Percentiles rank a stretch among this genome's conserved stretches.
Conservation (phyloP, 2,797 vertebrate species). For the Gila robusta region DNA sequence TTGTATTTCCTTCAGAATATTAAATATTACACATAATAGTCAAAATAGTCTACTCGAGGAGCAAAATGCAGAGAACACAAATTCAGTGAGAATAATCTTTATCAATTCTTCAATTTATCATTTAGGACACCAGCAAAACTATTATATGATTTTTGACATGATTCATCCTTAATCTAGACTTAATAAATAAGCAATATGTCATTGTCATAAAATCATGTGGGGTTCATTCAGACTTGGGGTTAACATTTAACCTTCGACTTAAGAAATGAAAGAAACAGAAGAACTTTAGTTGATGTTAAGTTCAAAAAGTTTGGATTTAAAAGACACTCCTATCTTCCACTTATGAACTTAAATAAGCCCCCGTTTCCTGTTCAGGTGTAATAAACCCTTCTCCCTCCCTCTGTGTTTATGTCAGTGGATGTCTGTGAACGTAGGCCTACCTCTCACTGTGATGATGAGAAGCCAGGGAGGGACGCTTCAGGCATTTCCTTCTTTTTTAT, state of each 20-base stretch:
- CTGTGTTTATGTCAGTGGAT: slow-evolving; percentile 38
- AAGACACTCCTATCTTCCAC: slow-evolving; percentile 11
- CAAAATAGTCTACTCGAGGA: background rate
- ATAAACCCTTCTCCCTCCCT: slow-evolving; percentile 44
- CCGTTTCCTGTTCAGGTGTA: slow-evolving; percentile 44
- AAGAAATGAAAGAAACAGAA: background rate
- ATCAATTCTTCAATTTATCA: background rate
- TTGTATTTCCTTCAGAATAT: background rate
- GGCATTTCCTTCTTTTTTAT: slow-evolving; percentile 36
- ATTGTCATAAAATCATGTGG: background rate
- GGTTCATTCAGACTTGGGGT: background rate
- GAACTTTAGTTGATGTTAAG: background rate
- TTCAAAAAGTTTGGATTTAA: background rate
- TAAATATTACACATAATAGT: background rate
- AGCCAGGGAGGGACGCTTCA: slow-evolving; percentile 25
- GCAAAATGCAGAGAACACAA: background rate
- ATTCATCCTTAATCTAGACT: background rate
- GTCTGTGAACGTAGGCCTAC: background rate
- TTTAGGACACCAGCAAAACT: background rate
- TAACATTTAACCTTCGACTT: background rate
- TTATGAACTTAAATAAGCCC: background rate
- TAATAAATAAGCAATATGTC: background rate
- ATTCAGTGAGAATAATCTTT: background rate
- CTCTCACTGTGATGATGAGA: slow-evolving; percentile 55
- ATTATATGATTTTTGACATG: background rate